phyloP scores from a whole-genome alignment of 2,113 vertebrate genomes.

The Grammomys dolichurus region DNA sequence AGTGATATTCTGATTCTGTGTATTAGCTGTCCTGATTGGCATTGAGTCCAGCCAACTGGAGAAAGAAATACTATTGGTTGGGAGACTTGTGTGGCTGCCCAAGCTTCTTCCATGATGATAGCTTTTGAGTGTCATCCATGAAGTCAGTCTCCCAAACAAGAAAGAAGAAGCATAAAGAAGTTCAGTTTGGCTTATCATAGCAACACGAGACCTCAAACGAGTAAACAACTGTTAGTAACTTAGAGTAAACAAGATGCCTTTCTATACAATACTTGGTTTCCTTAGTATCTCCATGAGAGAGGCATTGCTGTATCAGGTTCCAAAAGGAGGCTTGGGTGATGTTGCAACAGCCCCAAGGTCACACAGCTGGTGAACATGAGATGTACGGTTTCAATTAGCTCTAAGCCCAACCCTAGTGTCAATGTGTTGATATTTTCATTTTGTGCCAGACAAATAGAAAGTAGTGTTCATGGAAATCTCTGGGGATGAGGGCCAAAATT shows the following conservation, averaged over 20 bases:
- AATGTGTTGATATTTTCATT: neutral
- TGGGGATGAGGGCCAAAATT: too few relatives aligned
- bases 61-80: neutral
- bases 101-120: accelerated
- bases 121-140: neutral
- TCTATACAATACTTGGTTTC: neutral
- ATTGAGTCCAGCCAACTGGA: neutral
- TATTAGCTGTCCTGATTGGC: neutral
- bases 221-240: neutral
- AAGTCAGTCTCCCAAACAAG: neutral
- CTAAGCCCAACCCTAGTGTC: neutral
- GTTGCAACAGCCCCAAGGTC: accelerated
- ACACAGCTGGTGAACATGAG: neutral
- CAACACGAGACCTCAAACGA: neutral
- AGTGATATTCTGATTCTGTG: too few relatives aligned
- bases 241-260: neutral
- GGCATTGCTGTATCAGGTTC: neutral
- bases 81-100: neutral
- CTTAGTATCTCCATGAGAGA: neutral
- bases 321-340: neutral
- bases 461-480: neutral
- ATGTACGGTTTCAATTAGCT: neutral
- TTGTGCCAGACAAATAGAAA: neutral
- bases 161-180: neutral
- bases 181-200: neutral